Percentiles rank a stretch among this genome's conserved stretches.
Evolutionary conservation across 1,140 invertebrate genomes (phyloP).

Genomic region (Oreohelix idahoensis): DNA sequence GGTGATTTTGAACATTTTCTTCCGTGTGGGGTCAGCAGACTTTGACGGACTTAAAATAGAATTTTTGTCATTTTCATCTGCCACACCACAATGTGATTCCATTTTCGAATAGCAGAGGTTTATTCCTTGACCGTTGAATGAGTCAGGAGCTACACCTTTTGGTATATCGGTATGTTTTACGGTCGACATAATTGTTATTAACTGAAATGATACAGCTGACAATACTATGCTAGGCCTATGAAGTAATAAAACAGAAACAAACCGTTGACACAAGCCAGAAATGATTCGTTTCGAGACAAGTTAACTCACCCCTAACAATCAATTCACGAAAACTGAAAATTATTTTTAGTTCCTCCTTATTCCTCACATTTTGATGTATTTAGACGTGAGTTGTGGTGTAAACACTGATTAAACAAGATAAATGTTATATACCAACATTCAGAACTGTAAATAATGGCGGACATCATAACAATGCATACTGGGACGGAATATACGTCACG

Average conservation of each 20-base stretch:
- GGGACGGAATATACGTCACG: constrained; percentile 58
- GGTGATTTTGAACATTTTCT: constrained; percentile 93
- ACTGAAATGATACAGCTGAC: too few relatives aligned
- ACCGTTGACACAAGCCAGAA: constrained; percentile 27
- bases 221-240: too few relatives aligned
- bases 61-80: constrained; percentile 38
- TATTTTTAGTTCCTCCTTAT: background rate
- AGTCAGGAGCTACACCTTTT: background rate
- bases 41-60: constrained; percentile 38
- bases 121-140: background rate
- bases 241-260: constrained; percentile 24
- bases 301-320: constrained; percentile 16
- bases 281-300: background rate
- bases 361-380: constrained; percentile 29
- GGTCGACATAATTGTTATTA: constrained; percentile 5
- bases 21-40: constrained; percentile 78
- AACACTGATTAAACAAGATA: constrained; percentile 39
- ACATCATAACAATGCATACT: constrained; percentile 52
- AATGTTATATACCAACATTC: too few relatives aligned
- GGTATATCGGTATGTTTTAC: background rate
- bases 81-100: constrained; percentile 5
- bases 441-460: constrained; percentile 46
- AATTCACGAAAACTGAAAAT: constrained; percentile 7
- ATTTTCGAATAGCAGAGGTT: background rate
- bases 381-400: background rate